Evolutionary conservation across 2,113 vertebrate genomes (phyloP), one percentile per base, ranked within the genome.

Genomic region (Rhadina sibilatrix): DNA sequence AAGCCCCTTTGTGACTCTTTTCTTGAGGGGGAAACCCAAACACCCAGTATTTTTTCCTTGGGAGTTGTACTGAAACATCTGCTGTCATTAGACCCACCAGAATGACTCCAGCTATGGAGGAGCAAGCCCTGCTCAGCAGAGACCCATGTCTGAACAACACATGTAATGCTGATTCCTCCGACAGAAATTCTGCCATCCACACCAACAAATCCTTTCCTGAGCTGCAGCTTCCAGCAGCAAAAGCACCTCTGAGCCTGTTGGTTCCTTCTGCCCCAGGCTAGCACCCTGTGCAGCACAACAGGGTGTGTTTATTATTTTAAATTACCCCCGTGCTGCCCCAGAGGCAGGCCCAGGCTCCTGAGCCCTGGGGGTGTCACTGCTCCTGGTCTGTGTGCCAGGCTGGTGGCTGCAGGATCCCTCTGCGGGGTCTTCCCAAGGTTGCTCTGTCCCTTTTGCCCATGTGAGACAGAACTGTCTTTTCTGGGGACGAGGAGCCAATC

Each of bases 241-340:
- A 93, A 20, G 22, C 66, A 47, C 6, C 22, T 33, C 75, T 77
- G 65, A 22, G 19, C 16, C 35, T 77, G 20, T 15, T 76, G 37
- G 61, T 89, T 13, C 6, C 2, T 53, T 87, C 38, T 63, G 27
- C 47, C 28, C 56, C 49, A 64, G 60, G 54, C 24, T 57, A 46
- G 38, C 8, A n/a, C 6, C 11, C 15, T 24, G 52, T 24, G 22
- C 53, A 31, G 71, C 22, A 49, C 1, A 2, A 38, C 37, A 38
- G 37, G 37, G 37, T 38, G 37, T n/a, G n/a, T n/a, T n/a, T n/a
- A n/a, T n/a, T n/a, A n/a, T n/a, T n/a, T n/a, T n/a, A n/a, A 33
- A 24, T 20, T 31, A 2, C 13, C 2, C 1, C 25, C 0, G 0
- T 47, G 21, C 24, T 87, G 37, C 46, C n/a, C 7, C 21, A 33